Conservation (phyloP, 2,888 invertebrate genomes). For the Amphipoea oculea region DNA sequence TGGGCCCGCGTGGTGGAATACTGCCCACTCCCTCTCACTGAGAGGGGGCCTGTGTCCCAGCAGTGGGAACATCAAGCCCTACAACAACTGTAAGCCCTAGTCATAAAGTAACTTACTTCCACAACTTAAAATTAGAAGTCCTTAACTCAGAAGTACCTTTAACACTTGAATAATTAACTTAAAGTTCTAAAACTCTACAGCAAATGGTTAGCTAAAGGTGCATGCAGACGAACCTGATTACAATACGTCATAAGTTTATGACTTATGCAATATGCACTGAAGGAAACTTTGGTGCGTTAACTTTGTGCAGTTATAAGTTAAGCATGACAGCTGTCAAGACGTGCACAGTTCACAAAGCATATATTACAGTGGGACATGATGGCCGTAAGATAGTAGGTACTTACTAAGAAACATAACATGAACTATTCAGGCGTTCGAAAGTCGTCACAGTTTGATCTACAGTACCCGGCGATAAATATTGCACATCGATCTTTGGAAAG, state of each 20-base stretch:
- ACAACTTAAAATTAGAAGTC: not conserved
- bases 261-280: constrained; percentile 21
- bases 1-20: not conserved
- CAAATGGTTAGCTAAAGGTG: not conserved
- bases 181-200: not conserved
- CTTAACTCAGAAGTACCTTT: not conserved
- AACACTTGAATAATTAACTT: not conserved
- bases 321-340: constrained; percentile 20
- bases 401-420: not conserved
- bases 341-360: constrained; percentile 11
- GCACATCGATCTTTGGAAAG: no score
- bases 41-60: not conserved
- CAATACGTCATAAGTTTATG: constrained; percentile 5
- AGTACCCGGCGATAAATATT: no score
- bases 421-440: no score
- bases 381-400: not conserved
- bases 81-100: not conserved
- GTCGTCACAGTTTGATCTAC: no score
- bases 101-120: not conserved
- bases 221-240: not conserved
- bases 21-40: not conserved
- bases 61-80: not conserved
- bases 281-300: constrained; percentile 1
- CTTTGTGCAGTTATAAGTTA: not conserved
- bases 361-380: not conserved